phyloP scores from a whole-genome alignment of 1,140 invertebrate species.

The Theocolax elegans region DNA sequence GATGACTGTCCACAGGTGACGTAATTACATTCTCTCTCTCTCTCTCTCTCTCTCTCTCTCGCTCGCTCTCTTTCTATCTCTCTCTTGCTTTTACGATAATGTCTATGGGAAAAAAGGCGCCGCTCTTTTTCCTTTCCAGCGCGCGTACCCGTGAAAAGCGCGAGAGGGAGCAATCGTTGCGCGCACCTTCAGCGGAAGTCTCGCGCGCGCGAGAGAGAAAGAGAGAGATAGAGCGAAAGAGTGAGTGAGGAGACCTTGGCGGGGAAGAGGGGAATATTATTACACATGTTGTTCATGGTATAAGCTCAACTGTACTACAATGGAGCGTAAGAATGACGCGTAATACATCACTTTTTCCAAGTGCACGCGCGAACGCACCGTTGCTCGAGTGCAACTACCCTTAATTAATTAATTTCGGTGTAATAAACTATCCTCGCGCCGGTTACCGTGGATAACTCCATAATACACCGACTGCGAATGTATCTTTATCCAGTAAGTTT shows the following conservation, averaged over 20 bases:
- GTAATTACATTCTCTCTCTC: slow-evolving; percentile 33
- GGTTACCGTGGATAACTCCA: background rate
- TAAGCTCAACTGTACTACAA: too few relatives aligned
- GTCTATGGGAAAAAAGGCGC: slow-evolving; percentile 12
- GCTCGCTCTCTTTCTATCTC: too few relatives aligned
- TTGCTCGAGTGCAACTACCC: slow-evolving; percentile 5
- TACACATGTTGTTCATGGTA: background rate
- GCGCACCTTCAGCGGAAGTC: too few relatives aligned
- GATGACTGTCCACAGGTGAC: slow-evolving; percentile 36
- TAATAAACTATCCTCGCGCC: background rate
- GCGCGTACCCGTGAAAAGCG: background rate
- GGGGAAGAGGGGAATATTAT: background rate
- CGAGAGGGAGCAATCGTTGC: too few relatives aligned
- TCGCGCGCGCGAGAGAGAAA: too few relatives aligned
- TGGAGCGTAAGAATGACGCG: too few relatives aligned
- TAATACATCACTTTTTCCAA: too few relatives aligned
- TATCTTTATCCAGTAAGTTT: too few relatives aligned
- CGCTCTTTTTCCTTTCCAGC: background rate
- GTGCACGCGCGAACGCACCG: background rate
- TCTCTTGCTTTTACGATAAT: slow-evolving; percentile 4
- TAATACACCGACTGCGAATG: too few relatives aligned
- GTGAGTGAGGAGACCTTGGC: background rate
- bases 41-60: too few relatives aligned
- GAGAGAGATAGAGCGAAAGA: background rate
- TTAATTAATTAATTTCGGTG: slow-evolving; percentile 29